Base-by-base conservation (phyloP, 1,140 invertebrate species). In the Papilio aristodemus region DNA sequence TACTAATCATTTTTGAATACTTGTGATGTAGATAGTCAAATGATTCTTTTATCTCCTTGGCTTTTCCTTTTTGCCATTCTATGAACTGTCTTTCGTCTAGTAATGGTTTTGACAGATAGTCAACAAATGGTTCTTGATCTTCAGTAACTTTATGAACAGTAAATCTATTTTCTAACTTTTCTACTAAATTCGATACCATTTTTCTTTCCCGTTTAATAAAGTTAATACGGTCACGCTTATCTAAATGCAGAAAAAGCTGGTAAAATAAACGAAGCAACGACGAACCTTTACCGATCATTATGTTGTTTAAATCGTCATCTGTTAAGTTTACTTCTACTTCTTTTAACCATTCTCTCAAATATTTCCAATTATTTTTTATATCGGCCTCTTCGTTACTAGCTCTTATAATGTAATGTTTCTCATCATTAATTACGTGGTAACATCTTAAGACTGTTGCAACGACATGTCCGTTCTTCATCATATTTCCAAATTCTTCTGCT, bases 161-260 rank as follows among this genome's bases (percentile, higher is more conserved):
- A 87, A 92, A 76, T 83, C 85, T 77, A 76, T 91, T 80, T 68
- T 85, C 70, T 57, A 88, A 68, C 83, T 93, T 80, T 32, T 85
- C 41, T 70, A 89, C 68, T 77, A 90, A 74, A 69, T 75, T 67
- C 54, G 91, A 84, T 69, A 88, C 74, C 84, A 84, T 83, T 74
- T 92, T 88, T 69, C 87, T 86, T 68, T 93, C 90, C 41, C 86
- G 74, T 63, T 92, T 92, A 27, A 93, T 91, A 71, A 93, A 93
- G 69, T 93, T 83, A 41, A 92, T 81, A 14, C 87, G 82, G 79
- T 93, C 92, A 75, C 91, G 93, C 72, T 92, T 92, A 59, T 94
- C 92, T n/a, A 94, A 83, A 70, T 87, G 86, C 14, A 94, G 80
- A 76, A 93, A 94, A 11, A 94, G 74, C 81, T 93, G 91, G 81